Evolutionary conservation across 2,888 invertebrate genomes (phyloP).

Genomic region (Drosophila falleni): DNA sequence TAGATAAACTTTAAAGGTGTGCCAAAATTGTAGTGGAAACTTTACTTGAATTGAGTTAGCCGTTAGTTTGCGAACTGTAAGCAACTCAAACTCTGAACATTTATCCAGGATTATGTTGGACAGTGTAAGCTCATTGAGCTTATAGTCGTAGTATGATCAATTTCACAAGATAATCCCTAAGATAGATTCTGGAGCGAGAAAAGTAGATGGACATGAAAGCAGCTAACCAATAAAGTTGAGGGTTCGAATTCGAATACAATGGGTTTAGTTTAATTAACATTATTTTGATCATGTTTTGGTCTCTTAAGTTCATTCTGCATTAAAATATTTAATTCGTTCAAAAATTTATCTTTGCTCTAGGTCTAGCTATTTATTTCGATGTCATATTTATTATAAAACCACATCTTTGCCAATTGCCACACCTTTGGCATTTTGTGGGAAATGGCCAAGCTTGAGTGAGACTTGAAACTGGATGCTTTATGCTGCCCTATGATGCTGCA

Average conservation of each 20-base stretch:
- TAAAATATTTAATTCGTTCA: too few species aligned
- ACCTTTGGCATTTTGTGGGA: constrained; percentile 11
- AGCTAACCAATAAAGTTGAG: not conserved
- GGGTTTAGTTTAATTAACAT: not conserved
- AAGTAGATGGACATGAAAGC: not conserved
- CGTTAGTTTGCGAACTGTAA: constrained; percentile 27
- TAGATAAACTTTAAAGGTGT: constrained; percentile 61
- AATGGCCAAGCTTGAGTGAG: constrained; percentile 23
- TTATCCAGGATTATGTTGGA: constrained; percentile 16
- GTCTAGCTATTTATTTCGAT: too few species aligned
- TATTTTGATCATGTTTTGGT: too few species aligned
- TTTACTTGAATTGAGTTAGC: constrained; percentile 39
- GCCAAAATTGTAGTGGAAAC: constrained; percentile 22
- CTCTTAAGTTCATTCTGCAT: too few species aligned
- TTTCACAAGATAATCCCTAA: constrained; percentile 14
- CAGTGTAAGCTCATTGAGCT: constrained; percentile 18
- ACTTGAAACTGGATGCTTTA: constrained; percentile 18
- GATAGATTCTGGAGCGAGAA: constrained; percentile 4
- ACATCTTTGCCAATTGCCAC: too few species aligned
- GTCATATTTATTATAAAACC: too few species aligned
- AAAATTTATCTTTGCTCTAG: too few species aligned
- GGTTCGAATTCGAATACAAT: not conserved
- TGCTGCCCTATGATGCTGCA: constrained; percentile 13
- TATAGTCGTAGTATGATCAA: constrained; percentile 12
- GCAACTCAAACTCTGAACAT: constrained; percentile 1